These are phyloP conservation scores for Podotricha telesiphe DNA, from an alignment of 2,888 invertebrate species.

Conservation along the genomic window DNA sequence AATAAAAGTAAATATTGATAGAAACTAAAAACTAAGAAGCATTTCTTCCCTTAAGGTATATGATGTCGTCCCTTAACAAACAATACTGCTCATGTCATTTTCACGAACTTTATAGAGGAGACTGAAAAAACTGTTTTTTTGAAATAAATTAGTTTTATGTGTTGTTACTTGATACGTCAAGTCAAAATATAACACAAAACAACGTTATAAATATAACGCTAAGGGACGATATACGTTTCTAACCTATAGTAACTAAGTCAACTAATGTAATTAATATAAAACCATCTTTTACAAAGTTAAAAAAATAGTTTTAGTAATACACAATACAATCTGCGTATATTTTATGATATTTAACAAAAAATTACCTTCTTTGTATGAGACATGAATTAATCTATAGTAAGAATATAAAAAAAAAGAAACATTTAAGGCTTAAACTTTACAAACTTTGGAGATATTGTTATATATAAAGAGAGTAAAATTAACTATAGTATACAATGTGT, in stretches of 20 bases:
- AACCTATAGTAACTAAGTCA: neutral
- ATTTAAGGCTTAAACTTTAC: neutral
- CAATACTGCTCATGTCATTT: no score
- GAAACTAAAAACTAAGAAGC: neutral
- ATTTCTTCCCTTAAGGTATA: neutral
- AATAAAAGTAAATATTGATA: neutral
- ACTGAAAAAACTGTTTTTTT: no score
- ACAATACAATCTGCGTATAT: neutral
- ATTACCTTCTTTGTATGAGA: neutral
- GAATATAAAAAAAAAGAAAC: neutral
- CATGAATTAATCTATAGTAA: neutral
- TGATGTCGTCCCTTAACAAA: no score
- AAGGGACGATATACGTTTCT: neutral
- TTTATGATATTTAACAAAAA: constrained; percentile 9
- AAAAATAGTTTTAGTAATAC: neutral
- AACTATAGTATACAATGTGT: neutral
- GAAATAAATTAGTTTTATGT: no score
- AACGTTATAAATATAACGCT: no score
- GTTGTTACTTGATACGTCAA: no score
- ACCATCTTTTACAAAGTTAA: no score
- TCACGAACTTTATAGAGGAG: no score
- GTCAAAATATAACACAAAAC: no score
- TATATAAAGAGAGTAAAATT: neutral
- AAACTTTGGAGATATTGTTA: neutral
- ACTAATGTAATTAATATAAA: neutral